Conservation (phyloP, 2,113 vertebrate genomes). For the Pan troglodytes region DNA sequence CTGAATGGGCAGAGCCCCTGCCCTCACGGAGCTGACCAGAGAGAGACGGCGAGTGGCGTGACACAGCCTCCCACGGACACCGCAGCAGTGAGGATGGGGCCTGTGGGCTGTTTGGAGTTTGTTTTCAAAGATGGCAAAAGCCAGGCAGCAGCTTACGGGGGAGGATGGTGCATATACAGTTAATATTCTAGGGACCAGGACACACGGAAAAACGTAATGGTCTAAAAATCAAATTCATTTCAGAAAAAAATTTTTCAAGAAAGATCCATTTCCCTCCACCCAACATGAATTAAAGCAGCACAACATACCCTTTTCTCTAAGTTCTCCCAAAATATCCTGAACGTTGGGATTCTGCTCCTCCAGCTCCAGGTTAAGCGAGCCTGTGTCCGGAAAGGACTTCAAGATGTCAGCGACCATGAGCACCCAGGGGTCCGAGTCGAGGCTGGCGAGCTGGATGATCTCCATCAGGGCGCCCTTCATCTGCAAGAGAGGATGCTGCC, state of each 20-base stretch:
- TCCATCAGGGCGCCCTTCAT: slow-evolving; percentile 98
- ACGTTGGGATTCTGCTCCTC: slow-evolving; percentile 99
- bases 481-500: slow-evolving; percentile 51
- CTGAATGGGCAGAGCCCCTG: neutral
- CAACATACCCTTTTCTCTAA: slow-evolving; percentile 94
- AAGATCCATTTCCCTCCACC: neutral
- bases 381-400: slow-evolving; percentile 98
- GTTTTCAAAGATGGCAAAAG: no score
- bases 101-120: accelerated
- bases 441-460: slow-evolving; percentile 96
- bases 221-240: neutral
- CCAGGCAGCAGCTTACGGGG: neutral
- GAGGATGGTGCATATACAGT: neutral
- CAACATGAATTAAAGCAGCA: neutral
- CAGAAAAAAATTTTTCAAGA: neutral
- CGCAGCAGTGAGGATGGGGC: accelerated
- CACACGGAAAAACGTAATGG: neutral
- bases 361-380: slow-evolving; percentile 96
- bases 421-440: slow-evolving; percentile 99
- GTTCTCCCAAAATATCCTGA: slow-evolving; percentile 97
- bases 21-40: accelerated
- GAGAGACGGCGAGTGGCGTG: no score
- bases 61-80: no score
- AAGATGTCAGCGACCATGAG: slow-evolving; percentile 99
- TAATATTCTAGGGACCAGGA: neutral